phyloP scores from a whole-genome alignment of 2,888 invertebrate species.

The Antheraea yamamai region DNA sequence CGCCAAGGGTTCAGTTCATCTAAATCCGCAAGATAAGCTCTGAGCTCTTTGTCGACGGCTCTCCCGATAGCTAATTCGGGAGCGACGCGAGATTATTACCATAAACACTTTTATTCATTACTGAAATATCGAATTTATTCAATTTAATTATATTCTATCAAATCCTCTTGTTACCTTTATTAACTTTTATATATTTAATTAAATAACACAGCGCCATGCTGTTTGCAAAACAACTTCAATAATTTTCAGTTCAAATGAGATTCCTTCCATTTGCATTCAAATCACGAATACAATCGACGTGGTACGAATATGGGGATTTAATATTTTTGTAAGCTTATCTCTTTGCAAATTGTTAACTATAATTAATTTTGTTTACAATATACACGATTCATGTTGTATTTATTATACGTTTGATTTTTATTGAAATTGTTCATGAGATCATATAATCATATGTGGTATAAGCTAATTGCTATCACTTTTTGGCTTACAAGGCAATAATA shows the following conservation, averaged over 20 bases:
- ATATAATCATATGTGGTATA: too few species aligned
- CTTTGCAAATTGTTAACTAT: constrained; percentile 28
- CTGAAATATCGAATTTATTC: constrained; percentile 60
- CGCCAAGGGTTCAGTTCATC: constrained; percentile 78
- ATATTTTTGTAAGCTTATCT: constrained; percentile 41
- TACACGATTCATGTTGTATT: not conserved
- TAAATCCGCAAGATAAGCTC: constrained; percentile 78
- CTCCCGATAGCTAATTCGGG: constrained; percentile 74
- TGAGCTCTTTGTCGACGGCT: constrained; percentile 73
- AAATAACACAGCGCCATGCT: constrained; percentile 42
- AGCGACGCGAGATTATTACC: constrained; percentile 39
- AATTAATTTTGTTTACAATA: constrained; percentile 8
- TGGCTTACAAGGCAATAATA: too few species aligned
- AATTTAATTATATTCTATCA: constrained; percentile 53
- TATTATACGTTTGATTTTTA: not conserved
- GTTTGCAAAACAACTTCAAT: constrained; percentile 51
- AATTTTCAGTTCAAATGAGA: constrained; percentile 54
- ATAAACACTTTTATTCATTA: constrained; percentile 59
- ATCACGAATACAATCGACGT: constrained; percentile 50
- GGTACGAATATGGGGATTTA: constrained; percentile 51
- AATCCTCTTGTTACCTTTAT: constrained; percentile 48
- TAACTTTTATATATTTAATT: constrained; percentile 63
- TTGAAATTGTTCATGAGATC: not conserved
- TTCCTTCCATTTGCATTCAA: constrained; percentile 56
- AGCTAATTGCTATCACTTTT: too few species aligned